phyloP scores from a whole-genome alignment of 2,888 invertebrate species.

The Chalcosyrphus nemorum region DNA sequence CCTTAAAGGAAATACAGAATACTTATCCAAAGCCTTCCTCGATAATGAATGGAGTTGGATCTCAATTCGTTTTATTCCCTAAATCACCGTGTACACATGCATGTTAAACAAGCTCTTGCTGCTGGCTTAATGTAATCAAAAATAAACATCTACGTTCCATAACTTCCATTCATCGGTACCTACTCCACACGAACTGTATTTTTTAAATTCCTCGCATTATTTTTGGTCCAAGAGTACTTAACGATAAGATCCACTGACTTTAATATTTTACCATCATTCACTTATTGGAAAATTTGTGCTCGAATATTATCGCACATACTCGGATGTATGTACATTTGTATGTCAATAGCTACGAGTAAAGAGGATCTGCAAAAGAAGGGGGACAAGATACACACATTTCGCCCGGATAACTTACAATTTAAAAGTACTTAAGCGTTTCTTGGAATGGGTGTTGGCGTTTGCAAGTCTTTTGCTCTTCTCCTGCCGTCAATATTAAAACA shows the following conservation, averaged over 20 bases:
- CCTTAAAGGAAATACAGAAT: too few species aligned
- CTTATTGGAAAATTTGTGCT: constrained; percentile 67
- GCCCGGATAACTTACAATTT: constrained; percentile 68
- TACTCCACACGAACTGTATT: not conserved
- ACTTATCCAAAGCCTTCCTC: too few species aligned
- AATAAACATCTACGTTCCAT: not conserved
- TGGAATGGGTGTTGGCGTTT: constrained; percentile 37
- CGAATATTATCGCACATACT: constrained; percentile 39
- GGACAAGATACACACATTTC: constrained; percentile 47
- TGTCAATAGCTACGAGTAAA: too few species aligned
- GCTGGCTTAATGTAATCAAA: too few species aligned
- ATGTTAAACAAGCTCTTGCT: too few species aligned
- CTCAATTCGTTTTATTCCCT: too few species aligned
- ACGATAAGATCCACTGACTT: constrained; percentile 55
- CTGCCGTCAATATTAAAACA: constrained; percentile 55
- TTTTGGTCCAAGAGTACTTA: constrained; percentile 20
- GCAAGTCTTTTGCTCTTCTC: constrained; percentile 20
- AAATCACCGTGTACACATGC: too few species aligned
- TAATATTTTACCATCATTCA: constrained; percentile 70
- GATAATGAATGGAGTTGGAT: too few species aligned
- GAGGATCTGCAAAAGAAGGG: not conserved
- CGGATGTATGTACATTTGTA: not conserved
- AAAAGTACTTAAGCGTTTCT: constrained; percentile 65
- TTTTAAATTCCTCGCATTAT: constrained; percentile 10
- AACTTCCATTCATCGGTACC: not conserved